Conservation (phyloP, 2,888 invertebrate genomes). For the Mimumesa dahlbomi region DNA sequence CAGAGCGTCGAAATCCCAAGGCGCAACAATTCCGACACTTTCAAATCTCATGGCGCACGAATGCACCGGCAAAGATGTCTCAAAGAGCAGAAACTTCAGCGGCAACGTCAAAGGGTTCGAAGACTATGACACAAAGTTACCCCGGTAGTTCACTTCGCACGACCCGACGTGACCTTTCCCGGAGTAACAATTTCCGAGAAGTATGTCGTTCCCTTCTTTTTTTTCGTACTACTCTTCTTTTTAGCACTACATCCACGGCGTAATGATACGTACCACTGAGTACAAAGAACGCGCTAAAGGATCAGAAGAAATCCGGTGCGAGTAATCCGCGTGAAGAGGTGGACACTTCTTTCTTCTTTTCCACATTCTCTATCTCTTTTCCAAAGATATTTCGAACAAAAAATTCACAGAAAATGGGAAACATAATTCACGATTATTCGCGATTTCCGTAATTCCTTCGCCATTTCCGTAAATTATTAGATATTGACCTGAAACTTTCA, state of each 20-base stretch:
- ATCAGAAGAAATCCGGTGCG: conserved; percentile 22
- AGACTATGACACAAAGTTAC: conserved; percentile 24
- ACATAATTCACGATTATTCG: too few species aligned
- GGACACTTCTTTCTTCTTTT: background rate
- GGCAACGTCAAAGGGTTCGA: conserved; percentile 18
- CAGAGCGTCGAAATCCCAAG: too few species aligned
- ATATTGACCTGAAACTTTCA: too few species aligned
- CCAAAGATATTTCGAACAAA: background rate
- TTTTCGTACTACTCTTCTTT: background rate
- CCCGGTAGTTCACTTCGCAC: conserved; percentile 14
- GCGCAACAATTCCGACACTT: too few species aligned
- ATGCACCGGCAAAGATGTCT: background rate
- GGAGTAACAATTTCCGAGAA: conserved; percentile 7
- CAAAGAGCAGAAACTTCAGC: background rate
- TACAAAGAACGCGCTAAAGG: background rate
- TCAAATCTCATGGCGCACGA: too few species aligned
- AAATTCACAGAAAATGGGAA: too few species aligned
- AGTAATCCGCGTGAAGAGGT: conserved; percentile 14
- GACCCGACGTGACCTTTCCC: conserved; percentile 10
- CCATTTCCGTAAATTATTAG: too few species aligned
- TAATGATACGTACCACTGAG: background rate
- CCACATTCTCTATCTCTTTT: background rate
- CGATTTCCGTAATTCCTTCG: too few species aligned
- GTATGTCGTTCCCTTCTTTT: background rate
- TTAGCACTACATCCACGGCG: background rate